These are phyloP conservation scores for Diaphora mendica DNA, from an alignment of 2,888 invertebrate species.

Conservation along the genomic window DNA sequence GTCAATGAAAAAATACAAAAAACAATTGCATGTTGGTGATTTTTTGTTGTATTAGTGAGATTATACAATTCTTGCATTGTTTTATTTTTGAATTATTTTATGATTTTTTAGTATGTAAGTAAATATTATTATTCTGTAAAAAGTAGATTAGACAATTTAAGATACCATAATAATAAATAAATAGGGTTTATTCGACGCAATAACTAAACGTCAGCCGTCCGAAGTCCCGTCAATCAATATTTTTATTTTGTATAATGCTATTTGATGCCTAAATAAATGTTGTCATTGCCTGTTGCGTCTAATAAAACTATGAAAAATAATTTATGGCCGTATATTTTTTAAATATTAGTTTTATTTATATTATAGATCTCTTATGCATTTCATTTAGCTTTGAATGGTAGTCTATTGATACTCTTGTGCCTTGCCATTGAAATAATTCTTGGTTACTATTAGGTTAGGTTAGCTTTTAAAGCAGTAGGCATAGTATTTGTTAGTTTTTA, in stretches of 20 bases:
- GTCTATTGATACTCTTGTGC: slow-evolving; percentile 29
- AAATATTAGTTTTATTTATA: slow-evolving; percentile 21
- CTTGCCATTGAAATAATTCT: slow-evolving; percentile 42
- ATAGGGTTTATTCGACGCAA: slow-evolving; percentile 6
- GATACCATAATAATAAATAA: neutral
- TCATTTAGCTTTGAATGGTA: slow-evolving; percentile 58
- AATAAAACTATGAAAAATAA: slow-evolving; percentile 22
- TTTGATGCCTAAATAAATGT: slow-evolving; percentile 4
- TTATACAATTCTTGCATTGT: slow-evolving; percentile 29
- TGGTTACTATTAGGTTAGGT: slow-evolving; percentile 43
- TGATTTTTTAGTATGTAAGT: slow-evolving; percentile 15
- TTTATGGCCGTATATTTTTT: neutral
- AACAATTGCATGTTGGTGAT: slow-evolving; percentile 47
- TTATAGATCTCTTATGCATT: slow-evolving; percentile 74
- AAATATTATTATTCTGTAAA: neutral
- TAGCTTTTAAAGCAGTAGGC: slow-evolving; percentile 16
- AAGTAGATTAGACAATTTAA: neutral
- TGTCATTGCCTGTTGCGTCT: slow-evolving; percentile 41
- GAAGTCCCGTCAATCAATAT: neutral
- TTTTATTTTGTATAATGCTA: slow-evolving; percentile 12
- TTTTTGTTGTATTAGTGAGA: slow-evolving; percentile 27
- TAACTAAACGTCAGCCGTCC: slow-evolving; percentile 1
- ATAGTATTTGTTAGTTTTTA: neutral
- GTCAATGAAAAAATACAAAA: slow-evolving; percentile 50
- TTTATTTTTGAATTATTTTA: slow-evolving; percentile 20